Conservation (phyloP, 2,888 invertebrate genomes). For the Zygothrica quintamaculata region DNA sequence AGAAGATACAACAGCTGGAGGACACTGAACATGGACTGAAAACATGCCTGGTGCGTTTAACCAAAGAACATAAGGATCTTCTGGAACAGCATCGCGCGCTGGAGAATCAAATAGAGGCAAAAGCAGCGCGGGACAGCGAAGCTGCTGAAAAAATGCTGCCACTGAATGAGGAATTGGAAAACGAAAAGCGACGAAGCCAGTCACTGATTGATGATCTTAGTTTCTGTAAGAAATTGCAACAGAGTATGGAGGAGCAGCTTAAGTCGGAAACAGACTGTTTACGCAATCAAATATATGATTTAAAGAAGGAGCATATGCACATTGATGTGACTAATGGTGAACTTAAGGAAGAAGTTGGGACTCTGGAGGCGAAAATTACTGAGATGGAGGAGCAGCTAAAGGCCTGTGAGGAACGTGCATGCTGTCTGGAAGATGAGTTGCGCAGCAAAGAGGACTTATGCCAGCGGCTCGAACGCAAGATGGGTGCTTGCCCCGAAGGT, state of each 20-base stretch:
- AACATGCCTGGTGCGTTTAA: slow-evolving; percentile 86
- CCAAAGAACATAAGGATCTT: slow-evolving; percentile 86
- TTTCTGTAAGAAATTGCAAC: slow-evolving; percentile 85
- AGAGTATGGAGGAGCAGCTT: slow-evolving; percentile 85
- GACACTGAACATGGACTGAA: slow-evolving; percentile 86
- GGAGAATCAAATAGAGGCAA: slow-evolving; percentile 84
- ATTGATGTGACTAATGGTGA: slow-evolving; percentile 89
- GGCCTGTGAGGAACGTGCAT: slow-evolving; percentile 86
- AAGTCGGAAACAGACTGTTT: slow-evolving; percentile 85
- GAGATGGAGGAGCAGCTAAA: slow-evolving; percentile 86
- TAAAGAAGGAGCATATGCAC: slow-evolving; percentile 87
- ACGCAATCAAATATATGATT: slow-evolving; percentile 86
- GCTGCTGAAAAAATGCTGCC: slow-evolving; percentile 85
- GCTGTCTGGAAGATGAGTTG: slow-evolving; percentile 87
- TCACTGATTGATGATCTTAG: slow-evolving; percentile 85
- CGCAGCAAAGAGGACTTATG: slow-evolving; percentile 82
- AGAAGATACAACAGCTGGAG: slow-evolving; percentile 86
- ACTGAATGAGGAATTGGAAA: slow-evolving; percentile 77
- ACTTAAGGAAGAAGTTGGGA: slow-evolving; percentile 89
- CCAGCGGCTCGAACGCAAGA: slow-evolving; percentile 70
- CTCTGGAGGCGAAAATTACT: slow-evolving; percentile 86
- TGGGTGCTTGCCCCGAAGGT: slow-evolving; percentile 73
- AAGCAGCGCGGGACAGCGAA: slow-evolving; percentile 86
- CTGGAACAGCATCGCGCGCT: slow-evolving; percentile 85
- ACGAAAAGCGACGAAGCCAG: slow-evolving; percentile 78